Conservation (phyloP, 2,888 invertebrate species). For the Charanyca ferruginea region DNA sequence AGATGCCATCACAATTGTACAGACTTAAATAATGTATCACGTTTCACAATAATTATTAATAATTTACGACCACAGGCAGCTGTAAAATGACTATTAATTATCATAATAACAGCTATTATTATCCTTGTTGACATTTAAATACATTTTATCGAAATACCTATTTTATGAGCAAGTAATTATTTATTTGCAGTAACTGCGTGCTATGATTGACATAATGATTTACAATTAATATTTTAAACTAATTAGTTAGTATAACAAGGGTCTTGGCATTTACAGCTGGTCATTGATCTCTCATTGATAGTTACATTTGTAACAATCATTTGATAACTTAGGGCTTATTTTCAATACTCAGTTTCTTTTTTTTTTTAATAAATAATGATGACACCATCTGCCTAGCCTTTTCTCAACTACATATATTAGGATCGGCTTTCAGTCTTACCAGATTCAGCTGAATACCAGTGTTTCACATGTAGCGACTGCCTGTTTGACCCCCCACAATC, state of each 20-base stretch:
- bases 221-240: slow-evolving; percentile 9
- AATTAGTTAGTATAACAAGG: slow-evolving; percentile 24
- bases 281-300: background rate
- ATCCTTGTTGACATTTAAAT: slow-evolving; percentile 50
- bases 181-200: slow-evolving; percentile 17
- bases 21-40: slow-evolving; percentile 18
- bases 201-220: slow-evolving; percentile 10
- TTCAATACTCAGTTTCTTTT: too few species aligned
- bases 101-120: slow-evolving; percentile 47
- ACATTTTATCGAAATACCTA: slow-evolving; percentile 29
- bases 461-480: too few species aligned
- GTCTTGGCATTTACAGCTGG: background rate
- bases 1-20: slow-evolving; percentile 10
- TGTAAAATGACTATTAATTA: slow-evolving; percentile 45
- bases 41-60: slow-evolving; percentile 30
- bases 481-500: too few species aligned
- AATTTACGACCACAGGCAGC: slow-evolving; percentile 38
- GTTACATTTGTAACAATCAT: too few species aligned
- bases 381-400: too few species aligned
- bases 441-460: too few species aligned
- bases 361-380: too few species aligned
- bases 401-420: too few species aligned
- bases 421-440: too few species aligned
- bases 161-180: slow-evolving; percentile 13
- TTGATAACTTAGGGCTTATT: too few species aligned